Base-by-base conservation (phyloP, 2,113 vertebrate genomes). In the Lethenteron camtschaticum region DNA sequence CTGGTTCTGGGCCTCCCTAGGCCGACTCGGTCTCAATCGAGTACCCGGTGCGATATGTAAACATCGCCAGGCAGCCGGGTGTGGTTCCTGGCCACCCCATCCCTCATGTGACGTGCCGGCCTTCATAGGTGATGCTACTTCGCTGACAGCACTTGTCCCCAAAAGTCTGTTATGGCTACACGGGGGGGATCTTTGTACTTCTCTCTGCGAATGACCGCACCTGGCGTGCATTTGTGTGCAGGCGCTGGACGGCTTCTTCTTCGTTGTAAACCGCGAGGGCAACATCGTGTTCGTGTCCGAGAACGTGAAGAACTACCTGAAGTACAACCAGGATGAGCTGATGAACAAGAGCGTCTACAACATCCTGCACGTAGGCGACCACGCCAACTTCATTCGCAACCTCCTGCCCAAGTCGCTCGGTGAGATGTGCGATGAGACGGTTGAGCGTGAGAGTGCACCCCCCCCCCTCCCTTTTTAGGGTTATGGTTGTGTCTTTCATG, bases 331-430 rank as follows among this genome's bases (percentile, higher is more conserved):
- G 78, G 88, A 91, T 75, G 91, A 96, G 81, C 83, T 96, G 71
- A 94, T 95, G 87, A 86, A 86, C 74, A 90, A 86, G 56, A 96
- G 91, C 2, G 86, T 96, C 70, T 96, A 96, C 83, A 96, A 86
- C 84, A 87, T 96, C 79, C 82, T 96, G 68, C 91, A 96, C 0
- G 88, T 96, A 69, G 91, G 90, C 55, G 90, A 96, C 77, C 91
- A 96, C 69, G 87, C 88, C 0, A 87, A 95, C 73, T 95, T 96
- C 73, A 87, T 95, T 71, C 85, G 86, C 72, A 96, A 87, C 74
- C 80, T 96, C 70, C 83, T 95, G 63, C 91, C 91, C 11, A 91
- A 88, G 73, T 91, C 90, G 75, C 78, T 91, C 69, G 88, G 91
- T 96, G 78, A 68, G 71, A 55, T 9, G 68, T 57, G 9, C 1